Evolutionary conservation across 2,797 vertebrate genomes (phyloP).

Genomic region (Neopelma chrysocephalum): DNA sequence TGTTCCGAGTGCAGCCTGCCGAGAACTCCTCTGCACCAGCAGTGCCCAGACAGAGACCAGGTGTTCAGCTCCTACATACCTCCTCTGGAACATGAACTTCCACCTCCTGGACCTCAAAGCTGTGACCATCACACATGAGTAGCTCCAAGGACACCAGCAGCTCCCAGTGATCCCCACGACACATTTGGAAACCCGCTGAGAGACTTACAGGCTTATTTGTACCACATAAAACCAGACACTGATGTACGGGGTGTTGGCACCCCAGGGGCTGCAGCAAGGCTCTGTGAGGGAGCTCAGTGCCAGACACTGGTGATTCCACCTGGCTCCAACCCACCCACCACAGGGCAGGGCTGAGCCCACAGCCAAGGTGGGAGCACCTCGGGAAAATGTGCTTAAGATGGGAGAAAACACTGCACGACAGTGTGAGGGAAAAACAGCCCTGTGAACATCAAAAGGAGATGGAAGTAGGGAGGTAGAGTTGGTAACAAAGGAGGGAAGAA

Average conservation of each 20-base stretch:
- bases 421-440: neutral
- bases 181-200: accelerated
- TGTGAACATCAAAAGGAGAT: accelerated
- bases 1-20: neutral
- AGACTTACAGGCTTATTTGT: too few relatives aligned
- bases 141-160: neutral
- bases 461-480: neutral
- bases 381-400: accelerated
- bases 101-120: neutral
- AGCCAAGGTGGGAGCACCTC: accelerated
- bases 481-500: neutral
- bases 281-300: neutral
- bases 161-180: accelerated
- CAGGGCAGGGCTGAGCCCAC: neutral
- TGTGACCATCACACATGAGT: accelerated
- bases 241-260: accelerated
- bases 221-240: neutral
- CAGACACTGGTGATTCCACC: neutral
- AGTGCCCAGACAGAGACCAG: neutral
- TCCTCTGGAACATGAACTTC: neutral
- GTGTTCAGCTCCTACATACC: neutral
- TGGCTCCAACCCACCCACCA: accelerated
- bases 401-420: accelerated
- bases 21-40: neutral
- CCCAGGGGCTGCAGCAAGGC: neutral